A percentile compares a stretch with the other conserved stretches of the same genome.
Evolutionary conservation across 2,888 invertebrate species (phyloP).

Genomic region (Nowickia ferox): DNA sequence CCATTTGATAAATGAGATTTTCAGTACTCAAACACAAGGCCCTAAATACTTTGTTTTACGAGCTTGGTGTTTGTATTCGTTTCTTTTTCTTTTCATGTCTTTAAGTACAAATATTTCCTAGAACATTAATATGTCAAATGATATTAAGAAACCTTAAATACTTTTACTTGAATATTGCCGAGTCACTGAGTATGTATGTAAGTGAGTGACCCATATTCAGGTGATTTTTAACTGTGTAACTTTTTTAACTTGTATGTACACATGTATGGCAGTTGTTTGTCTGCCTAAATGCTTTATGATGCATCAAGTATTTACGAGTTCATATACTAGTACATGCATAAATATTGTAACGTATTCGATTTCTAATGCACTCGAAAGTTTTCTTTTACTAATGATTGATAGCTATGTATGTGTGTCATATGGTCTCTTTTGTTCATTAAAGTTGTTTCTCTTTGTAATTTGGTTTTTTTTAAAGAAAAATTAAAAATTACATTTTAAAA

Average conservation of each 20-base stretch:
- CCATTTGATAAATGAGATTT: slow-evolving; percentile 50
- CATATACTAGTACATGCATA: background rate
- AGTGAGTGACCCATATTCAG: slow-evolving; percentile 66
- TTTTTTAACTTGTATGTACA: slow-evolving; percentile 4
- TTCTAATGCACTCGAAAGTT: slow-evolving; percentile 55
- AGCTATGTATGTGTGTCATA: slow-evolving; percentile 52
- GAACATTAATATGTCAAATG: slow-evolving; percentile 57
- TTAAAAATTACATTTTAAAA: slow-evolving; percentile 3
- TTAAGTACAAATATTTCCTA: background rate
- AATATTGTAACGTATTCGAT: slow-evolving; percentile 40
- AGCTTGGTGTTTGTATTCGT: slow-evolving; percentile 5
- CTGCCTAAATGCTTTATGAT: slow-evolving; percentile 46
- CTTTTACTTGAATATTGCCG: slow-evolving; percentile 69
- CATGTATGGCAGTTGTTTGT: slow-evolving; percentile 12
- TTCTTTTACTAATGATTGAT: slow-evolving; percentile 64
- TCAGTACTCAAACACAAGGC: slow-evolving; percentile 35
- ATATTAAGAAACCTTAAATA: slow-evolving; percentile 44
- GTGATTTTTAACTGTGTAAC: slow-evolving; percentile 28
- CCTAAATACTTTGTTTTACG: slow-evolving; percentile 41
- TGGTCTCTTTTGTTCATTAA: slow-evolving; percentile 52
- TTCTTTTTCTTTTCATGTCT: slow-evolving; percentile 5
- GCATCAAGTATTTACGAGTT: slow-evolving; percentile 31
- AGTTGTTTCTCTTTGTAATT: slow-evolving; percentile 37
- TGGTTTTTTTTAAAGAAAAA: background rate
- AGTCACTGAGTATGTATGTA: slow-evolving; percentile 60